Conservation (phyloP, 2,113 vertebrate genomes). For the Raja brachyura region DNA sequence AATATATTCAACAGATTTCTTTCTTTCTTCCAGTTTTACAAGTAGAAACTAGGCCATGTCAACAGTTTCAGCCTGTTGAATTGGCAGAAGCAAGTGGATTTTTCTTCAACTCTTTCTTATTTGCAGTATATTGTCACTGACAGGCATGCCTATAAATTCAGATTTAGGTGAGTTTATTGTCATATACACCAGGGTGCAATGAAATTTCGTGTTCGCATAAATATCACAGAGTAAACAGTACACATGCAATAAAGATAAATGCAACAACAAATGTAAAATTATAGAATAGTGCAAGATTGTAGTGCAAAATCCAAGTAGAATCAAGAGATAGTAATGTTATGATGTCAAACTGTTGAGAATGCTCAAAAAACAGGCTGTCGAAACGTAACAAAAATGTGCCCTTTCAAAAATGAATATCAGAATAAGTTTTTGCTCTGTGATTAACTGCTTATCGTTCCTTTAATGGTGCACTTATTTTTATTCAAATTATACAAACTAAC, state of each 20-base stretch:
- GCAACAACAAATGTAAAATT: too few species aligned
- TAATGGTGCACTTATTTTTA: not conserved
- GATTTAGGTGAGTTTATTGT: not conserved
- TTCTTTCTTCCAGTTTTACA: conserved; percentile 15
- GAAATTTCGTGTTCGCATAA: too few species aligned
- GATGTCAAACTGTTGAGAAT: conserved; percentile 26
- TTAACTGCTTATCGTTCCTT: not conserved
- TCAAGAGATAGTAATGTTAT: conserved; percentile 5
- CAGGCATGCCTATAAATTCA: conserved; percentile 23
- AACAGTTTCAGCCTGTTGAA: conserved; percentile 30
- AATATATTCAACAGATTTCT: conserved; percentile 23
- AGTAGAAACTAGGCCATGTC: conserved; percentile 30
- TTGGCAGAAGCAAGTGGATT: conserved; percentile 34
- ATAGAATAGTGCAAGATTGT: too few species aligned
- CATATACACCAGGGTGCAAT: too few species aligned
- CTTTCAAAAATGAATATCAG: not conserved
- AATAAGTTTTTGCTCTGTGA: not conserved
- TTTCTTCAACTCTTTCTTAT: conserved; percentile 35
- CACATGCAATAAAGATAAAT: too few species aligned
- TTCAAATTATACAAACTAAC: not conserved
- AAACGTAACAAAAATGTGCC: conserved; percentile 15
- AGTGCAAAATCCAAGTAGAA: too few species aligned
- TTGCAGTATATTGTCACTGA: conserved; percentile 33
- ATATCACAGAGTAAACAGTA: too few species aligned
- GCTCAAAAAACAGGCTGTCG: conserved; percentile 7